These are phyloP conservation scores for Charadrius vociferus DNA, from an alignment of 2,113 vertebrate species.

Conservation along the genomic window DNA sequence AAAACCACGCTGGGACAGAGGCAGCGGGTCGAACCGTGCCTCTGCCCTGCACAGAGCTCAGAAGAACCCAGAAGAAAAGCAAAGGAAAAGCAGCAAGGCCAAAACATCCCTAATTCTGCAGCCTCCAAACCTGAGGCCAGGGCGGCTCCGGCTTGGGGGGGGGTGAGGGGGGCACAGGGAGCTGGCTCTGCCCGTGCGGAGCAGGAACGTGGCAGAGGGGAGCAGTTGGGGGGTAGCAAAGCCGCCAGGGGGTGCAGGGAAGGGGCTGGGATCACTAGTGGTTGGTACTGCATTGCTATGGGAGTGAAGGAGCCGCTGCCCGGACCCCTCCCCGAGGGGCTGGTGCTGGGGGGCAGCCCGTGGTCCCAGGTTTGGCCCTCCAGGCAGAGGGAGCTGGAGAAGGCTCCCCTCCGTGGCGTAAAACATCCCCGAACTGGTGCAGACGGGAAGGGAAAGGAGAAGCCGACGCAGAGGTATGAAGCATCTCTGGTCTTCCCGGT, in stretches of 20 bases:
- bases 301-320: not conserved
- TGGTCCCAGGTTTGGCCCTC: not conserved
- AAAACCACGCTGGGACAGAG: not conserved
- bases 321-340: not conserved
- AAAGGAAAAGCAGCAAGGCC: not conserved
- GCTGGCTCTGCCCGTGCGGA: not conserved
- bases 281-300: constrained; percentile 3
- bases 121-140: not conserved
- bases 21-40: accelerated
- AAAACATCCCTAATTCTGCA: not conserved
- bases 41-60: not conserved
- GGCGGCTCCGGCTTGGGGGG: not conserved
- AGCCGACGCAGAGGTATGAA: accelerated
- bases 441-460: not conserved
- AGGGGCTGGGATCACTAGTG: constrained; percentile 15
- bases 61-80: not conserved
- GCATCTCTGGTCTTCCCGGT: not conserved
- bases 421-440: not conserved
- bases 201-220: not conserved
- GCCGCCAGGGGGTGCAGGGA: not conserved
- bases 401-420: not conserved
- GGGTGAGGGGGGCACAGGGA: accelerated
- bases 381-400: not conserved
- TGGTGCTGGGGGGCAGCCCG: not conserved
- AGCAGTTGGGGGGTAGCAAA: not conserved